Base-by-base conservation (phyloP, 2,888 invertebrate species). In the Aethes cnicana region DNA sequence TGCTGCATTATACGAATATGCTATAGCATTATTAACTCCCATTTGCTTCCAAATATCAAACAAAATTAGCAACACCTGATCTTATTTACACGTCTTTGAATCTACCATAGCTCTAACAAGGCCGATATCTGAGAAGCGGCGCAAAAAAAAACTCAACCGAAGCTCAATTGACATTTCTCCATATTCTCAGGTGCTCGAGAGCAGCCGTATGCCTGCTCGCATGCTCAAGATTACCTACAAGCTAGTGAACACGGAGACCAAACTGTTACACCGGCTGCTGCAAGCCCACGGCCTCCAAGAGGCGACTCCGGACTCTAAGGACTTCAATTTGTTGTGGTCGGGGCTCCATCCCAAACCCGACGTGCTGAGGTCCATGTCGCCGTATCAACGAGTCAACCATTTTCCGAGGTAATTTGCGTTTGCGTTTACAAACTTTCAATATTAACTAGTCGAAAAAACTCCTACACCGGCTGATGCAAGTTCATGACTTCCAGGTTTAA, bases 351-450 rank as follows among this genome's bases (percentile, higher is more conserved):
- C 97, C 20, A 97, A 97, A 77, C 96, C 97, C 17, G 97, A 97
- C 67, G 93, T 95, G 9, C 87, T 98, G 47, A 91, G 97, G 59
- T 92, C 94, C 37, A 82, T 98, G 64, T 92, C 94, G 36, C 93
- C 95, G n/a, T 95, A 97, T 80, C 98, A 98, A 83, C 92, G 97
- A 69, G 95, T 98, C 53, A 98, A 98, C 79, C 98, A 98, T 84
- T 98, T 98, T 79, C 98, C 98, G 4, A 93, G 94, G 94, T 94
- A 73, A 77, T 72, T 59, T 16, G 32, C 57, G 91, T 94, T 56
- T 95, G n/a, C n/a, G n/a, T n/a, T n/a, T n/a, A n/a, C n/a, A n/a
- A n/a, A n/a, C n/a, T n/a, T n/a, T n/a, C n/a, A n/a, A n/a, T n/a
- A n/a, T n/a, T n/a, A n/a, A 96, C 77, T 94, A 95, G 6, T 96